Evolutionary conservation across 2,888 invertebrate genomes (phyloP), one percentile per base, ranked within the genome.

Genomic region (Nesidiocoris tenuis): DNA sequence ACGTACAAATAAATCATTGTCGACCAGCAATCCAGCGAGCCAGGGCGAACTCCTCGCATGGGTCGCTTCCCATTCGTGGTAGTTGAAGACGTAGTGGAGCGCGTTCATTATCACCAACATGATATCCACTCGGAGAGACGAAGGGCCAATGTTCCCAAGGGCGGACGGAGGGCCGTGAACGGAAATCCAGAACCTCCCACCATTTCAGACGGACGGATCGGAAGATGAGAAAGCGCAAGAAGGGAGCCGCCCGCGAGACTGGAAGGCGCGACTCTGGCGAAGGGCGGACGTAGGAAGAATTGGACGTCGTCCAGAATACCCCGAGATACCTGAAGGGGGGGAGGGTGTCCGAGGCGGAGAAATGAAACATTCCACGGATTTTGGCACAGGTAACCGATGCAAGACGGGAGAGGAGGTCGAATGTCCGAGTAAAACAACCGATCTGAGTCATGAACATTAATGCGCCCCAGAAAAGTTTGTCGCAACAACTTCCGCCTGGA

Each of bases 41-140:
- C 68, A 70, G 3, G 75, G 68, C 23, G 75, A 61, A 21, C 64
- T 17, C 61, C 68, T 67, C 12, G 61, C 68, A 19, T 75, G 77
- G 22, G 63, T 21, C 22, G 39, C 63, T 55, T 79, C 79, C 80
- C 80, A 80, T 70, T 80, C 80, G 72, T 80, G 80, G 67, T 78
- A 80, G 75, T 80, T 80, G 77, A 79, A 80, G 63, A 80, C 79
- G 55, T 80, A 80, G 66, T 79, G 80, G 2, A 80, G 77, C 0
- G 79, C 80, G 64, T 79, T 80, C 77, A 79, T 77, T 19, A 75
- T 74, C 17, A 80, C 77, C 17, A 79, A 76, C 71, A 78, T 78
- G 18, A 56, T 61, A 64, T 54, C 16, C 59, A 19, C 19, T n/a
- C 9, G 24, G 56, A 24, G 54, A 17, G 17, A 56, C 17, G 68